Evolutionary conservation across 2,888 invertebrate genomes (phyloP).

Genomic region (Lingula anatina): DNA sequence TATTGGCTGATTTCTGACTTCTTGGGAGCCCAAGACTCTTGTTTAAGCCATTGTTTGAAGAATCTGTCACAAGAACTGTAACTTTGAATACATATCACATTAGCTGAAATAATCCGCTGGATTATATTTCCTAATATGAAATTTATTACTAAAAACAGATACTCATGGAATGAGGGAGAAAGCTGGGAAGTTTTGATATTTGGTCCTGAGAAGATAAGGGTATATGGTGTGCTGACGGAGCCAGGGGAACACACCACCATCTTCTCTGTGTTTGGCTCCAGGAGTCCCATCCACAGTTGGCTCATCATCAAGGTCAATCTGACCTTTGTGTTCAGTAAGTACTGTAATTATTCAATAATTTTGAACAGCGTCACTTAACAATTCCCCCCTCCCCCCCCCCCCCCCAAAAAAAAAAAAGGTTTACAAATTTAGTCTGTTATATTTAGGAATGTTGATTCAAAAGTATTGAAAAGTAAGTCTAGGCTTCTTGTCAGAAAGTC

Average conservation of each 20-base stretch:
- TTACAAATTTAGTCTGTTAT: neutral
- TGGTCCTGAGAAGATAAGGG: conserved; percentile 67
- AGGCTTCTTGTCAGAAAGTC: too few relatives aligned
- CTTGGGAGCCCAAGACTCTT: too few relatives aligned
- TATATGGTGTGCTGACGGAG: conserved; percentile 89
- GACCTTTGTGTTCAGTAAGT: conserved; percentile 57
- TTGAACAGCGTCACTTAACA: neutral
- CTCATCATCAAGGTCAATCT: conserved; percentile 72
- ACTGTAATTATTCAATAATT: neutral
- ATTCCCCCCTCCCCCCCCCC: neutral
- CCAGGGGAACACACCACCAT: conserved; percentile 90
- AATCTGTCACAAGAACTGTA: too few relatives aligned
- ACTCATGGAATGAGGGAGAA: conserved; percentile 81
- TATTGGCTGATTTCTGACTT: too few relatives aligned
- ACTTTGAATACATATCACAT: too few relatives aligned
- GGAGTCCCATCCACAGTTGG: conserved; percentile 71
- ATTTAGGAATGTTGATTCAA: too few relatives aligned
- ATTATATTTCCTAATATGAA: too few relatives aligned
- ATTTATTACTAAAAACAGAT: too few relatives aligned
- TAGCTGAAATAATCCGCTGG: too few relatives aligned
- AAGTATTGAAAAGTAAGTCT: too few relatives aligned
- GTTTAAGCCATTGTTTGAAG: too few relatives aligned
- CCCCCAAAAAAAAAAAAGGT: too few relatives aligned
- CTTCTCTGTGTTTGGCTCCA: conserved; percentile 86
- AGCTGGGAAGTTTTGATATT: conserved; percentile 70